Conservation (phyloP, 1,140 invertebrate species). For the Halesus radiatus region DNA sequence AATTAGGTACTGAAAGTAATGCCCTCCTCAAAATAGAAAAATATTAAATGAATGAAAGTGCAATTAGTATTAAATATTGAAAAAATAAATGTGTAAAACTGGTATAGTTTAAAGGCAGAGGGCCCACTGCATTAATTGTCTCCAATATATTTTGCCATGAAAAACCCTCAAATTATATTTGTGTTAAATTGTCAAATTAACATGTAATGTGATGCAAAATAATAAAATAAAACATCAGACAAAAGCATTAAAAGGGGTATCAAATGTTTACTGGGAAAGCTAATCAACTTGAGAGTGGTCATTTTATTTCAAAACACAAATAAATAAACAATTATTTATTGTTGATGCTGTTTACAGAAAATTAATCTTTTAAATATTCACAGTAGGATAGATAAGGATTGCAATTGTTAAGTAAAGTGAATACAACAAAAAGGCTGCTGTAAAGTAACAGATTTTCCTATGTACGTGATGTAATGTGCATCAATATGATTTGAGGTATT, state of each 20-base stretch:
- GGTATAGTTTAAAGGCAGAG: background rate
- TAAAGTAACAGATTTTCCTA: too few relatives aligned
- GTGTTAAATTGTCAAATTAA: slow-evolving; percentile 5
- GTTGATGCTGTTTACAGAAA: too few relatives aligned
- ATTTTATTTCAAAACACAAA: background rate
- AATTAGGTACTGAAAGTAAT: background rate
- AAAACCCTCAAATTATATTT: background rate
- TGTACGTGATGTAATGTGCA: too few relatives aligned
- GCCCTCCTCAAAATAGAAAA: background rate
- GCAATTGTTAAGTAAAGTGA: too few relatives aligned
- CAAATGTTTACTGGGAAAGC: background rate
- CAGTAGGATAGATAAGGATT: too few relatives aligned
- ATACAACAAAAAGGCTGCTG: too few relatives aligned
- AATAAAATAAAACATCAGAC: slow-evolving; percentile 12
- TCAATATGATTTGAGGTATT: too few relatives aligned
- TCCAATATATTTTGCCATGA: slow-evolving; percentile 3
- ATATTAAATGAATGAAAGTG: background rate
- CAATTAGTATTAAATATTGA: background rate
- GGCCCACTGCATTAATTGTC: background rate
- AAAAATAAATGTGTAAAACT: background rate
- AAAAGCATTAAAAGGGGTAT: slow-evolving; percentile 2
- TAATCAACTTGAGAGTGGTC: slow-evolving; percentile 1
- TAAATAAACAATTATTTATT: background rate
- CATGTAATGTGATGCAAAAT: slow-evolving; percentile 8
- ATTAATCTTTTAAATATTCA: too few relatives aligned